phyloP scores from a whole-genome alignment of 2,113 vertebrate genomes.

The Thermophis baileyi region DNA sequence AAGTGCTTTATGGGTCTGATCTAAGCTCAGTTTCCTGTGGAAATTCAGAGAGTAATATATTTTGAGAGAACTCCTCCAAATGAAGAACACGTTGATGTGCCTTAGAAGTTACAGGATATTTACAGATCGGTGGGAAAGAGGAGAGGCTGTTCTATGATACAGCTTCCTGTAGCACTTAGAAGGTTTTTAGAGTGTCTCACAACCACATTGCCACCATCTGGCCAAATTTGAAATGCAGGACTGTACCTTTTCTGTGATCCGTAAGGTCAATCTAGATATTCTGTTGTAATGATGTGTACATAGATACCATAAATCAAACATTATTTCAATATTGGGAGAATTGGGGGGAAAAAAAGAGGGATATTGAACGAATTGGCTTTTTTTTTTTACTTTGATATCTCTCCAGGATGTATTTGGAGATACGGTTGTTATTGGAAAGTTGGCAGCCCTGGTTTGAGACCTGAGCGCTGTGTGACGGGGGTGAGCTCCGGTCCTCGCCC shows the following conservation, averaged over 20 bases:
- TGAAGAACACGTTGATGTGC: neutral
- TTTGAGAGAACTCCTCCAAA: neutral
- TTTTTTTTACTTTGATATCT: neutral
- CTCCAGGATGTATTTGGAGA: too few species aligned
- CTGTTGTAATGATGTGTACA: neutral
- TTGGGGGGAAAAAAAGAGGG: neutral
- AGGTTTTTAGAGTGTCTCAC: neutral
- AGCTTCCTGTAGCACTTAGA: too few species aligned
- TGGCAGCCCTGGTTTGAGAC: too few species aligned
- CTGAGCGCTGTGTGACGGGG: too few species aligned
- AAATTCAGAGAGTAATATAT: neutral
- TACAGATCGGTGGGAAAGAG: neutral
- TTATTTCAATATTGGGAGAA: neutral
- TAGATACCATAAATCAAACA: neutral
- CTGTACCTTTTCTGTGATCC: neutral
- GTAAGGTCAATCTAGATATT: neutral
- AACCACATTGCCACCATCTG: neutral
- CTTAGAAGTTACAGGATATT: neutral
- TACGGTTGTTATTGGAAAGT: too few species aligned
- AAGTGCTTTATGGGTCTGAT: neutral
- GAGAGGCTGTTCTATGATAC: neutral
- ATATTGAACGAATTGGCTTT: neutral
- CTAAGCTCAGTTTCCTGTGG: neutral
- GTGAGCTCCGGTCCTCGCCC: too few species aligned
- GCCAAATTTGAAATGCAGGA: neutral